Evolutionary conservation across 2,113 vertebrate species (phyloP).

Genomic region (Neogale vison): DNA sequence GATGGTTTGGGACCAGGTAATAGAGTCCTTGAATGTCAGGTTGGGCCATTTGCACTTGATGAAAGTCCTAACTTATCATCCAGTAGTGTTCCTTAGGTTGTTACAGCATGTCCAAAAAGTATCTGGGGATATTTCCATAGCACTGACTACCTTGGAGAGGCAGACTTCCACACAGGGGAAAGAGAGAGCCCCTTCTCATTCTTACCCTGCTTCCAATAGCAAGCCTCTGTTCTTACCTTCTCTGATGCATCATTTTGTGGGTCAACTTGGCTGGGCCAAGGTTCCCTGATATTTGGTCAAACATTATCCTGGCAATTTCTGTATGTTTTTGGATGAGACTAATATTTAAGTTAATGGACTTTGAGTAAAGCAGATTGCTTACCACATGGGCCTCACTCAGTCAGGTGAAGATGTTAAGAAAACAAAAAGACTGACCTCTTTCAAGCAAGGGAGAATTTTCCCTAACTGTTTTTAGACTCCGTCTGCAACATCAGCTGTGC

Average conservation of each 20-base stretch:
- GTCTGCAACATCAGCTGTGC: accelerated
- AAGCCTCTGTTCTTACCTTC: too few species aligned
- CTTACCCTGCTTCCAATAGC: accelerated
- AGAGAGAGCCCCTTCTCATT: accelerated
- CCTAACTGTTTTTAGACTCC: background rate
- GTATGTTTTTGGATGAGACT: background rate
- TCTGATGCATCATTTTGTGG: background rate
- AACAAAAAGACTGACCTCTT: background rate
- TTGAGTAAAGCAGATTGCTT: too few species aligned
- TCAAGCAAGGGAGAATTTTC: accelerated
- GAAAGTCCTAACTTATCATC: too few species aligned
- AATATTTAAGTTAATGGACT: background rate
- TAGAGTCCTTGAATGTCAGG: background rate
- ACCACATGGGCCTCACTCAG: background rate
- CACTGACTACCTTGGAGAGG: accelerated
- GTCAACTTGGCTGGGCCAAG: background rate
- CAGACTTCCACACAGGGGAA: accelerated
- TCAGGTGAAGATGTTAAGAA: too few species aligned
- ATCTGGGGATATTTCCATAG: background rate
- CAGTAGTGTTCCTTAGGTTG: accelerated
- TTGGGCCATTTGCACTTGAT: background rate
- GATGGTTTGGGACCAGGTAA: too few species aligned
- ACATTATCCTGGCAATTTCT: background rate
- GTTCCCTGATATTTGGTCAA: background rate
- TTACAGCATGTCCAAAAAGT: background rate